Conservation (phyloP, 2,113 vertebrate species). For the Hippocampus zosterae region DNA sequence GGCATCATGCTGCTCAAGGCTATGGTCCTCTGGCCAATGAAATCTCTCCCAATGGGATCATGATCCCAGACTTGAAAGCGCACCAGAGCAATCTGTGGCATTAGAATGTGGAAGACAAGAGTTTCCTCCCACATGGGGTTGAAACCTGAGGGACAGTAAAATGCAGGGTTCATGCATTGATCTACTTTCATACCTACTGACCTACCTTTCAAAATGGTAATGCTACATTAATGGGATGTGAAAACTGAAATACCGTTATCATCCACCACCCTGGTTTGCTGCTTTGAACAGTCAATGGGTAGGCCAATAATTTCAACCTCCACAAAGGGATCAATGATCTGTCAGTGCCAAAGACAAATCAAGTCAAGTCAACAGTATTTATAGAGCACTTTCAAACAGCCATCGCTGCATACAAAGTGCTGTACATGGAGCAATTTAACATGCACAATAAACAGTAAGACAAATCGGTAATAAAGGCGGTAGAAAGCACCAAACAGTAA, state of each 20-base stretch:
- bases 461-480: too few species aligned
- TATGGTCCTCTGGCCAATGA: conserved; percentile 92
- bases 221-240: background rate
- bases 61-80: conserved; percentile 96
- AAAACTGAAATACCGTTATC: conserved; percentile 79
- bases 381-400: too few species aligned
- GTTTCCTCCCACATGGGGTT: conserved; percentile 99
- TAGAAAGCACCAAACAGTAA: too few species aligned
- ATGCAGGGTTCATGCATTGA: background rate
- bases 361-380: too few species aligned
- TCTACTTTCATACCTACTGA: background rate
- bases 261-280: conserved; percentile 91
- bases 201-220: background rate
- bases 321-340: conserved; percentile 97
- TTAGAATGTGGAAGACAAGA: conserved; percentile 84
- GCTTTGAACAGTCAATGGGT: conserved; percentile 86
- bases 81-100: conserved; percentile 87
- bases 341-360: conserved; percentile 21
- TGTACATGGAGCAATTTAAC: too few species aligned
- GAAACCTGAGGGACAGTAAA: conserved; percentile 74
- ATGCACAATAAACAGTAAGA: too few species aligned
- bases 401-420: too few species aligned
- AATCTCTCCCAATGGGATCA: conserved; percentile 89
- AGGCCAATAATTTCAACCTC: conserved; percentile 95
- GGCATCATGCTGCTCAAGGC: conserved; percentile 92